Evolutionary conservation across 2,113 vertebrate species (phyloP), one percentile per base, ranked within the genome.

Genomic region (Gambusia holbrooki): DNA sequence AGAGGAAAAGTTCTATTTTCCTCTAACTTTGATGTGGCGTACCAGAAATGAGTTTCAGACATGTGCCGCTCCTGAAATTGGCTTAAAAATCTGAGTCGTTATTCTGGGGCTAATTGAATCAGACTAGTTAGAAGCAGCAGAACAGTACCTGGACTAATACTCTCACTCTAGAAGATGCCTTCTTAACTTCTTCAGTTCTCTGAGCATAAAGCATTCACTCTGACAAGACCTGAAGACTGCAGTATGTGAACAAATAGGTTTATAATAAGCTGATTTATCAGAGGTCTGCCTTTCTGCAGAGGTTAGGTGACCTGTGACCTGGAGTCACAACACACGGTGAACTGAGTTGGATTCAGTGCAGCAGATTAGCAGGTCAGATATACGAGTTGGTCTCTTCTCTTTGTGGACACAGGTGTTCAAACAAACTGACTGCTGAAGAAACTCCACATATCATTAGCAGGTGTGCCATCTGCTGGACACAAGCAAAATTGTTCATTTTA

Each of bases 371-470:
- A 82, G 86, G 17, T 63, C 77, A 85, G 83, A 87, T 86, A 87
- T 86, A 82, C 33, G 73, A 80, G 27, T 19, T 64, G 54, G 51
- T 66, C 80, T 80, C 27, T 1, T 30, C 73, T 58, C 64, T 40
- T 15, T 91, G 88, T 90, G 82, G 84, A 92, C 87, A 86, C 90
- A 93, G 90, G 90, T 91, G 92, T 92, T 88, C 89, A 90, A 92
- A 91, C 88, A 90, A 84, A 83, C 61, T 51, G n/a, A 45, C 33
- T 70, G 22, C 29, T 7, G 11, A 42, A 71, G 71, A 66, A 51
- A 62, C 27, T n/a, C 0, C 3, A 5, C 0, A 12, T 35, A 27
- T 33, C 54, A 15, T 76, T 33, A 73, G n/a, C 73, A 79, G 69
- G 69, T 35, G 66, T 2, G 87, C 79, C 87, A 80, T 48, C 92